Evolutionary conservation across 30 jellyfish, hydroid and myxozoan species (phyloP).

Genomic region (Cassiopea xamachana): DNA sequence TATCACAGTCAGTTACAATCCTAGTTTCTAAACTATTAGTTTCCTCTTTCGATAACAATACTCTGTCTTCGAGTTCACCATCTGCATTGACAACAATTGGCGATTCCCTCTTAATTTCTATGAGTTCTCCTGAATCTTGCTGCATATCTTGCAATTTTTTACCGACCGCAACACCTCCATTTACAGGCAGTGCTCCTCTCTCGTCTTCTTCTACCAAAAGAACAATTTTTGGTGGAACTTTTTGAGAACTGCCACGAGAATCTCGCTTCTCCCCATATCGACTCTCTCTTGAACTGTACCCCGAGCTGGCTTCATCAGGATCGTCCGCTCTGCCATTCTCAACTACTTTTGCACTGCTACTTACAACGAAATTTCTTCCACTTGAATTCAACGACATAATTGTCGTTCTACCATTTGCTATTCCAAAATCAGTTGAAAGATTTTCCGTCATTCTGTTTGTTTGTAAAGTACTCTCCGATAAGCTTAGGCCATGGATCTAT

Average conservation of each 20-base stretch:
- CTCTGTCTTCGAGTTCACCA: background rate
- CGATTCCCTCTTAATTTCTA: background rate
- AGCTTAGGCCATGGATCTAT: conserved; percentile 56
- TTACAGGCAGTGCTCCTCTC: background rate
- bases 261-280: conserved; percentile 38
- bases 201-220: conserved; percentile 9
- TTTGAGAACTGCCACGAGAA: conserved; percentile 21
- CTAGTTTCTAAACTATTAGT: background rate
- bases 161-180: background rate
- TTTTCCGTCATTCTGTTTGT: background rate
- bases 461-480: conserved; percentile 30
- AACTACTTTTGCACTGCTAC: conserved; percentile 21
- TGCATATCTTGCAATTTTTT: background rate
- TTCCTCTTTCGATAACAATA: background rate
- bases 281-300: conserved; percentile 78
- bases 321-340: conserved; percentile 32
- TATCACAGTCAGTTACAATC: background rate
- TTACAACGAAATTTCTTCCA: conserved; percentile 28
- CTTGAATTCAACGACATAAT: conserved; percentile 38
- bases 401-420: conserved; percentile 26
- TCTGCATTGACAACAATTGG: background rate
- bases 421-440: conserved; percentile 4
- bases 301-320: conserved; percentile 77
- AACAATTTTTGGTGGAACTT: conserved; percentile 1
- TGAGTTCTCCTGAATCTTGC: background rate